phyloP scores from a whole-genome alignment of 2,797 vertebrate genomes.

The Apogon hyalosoma region DNA sequence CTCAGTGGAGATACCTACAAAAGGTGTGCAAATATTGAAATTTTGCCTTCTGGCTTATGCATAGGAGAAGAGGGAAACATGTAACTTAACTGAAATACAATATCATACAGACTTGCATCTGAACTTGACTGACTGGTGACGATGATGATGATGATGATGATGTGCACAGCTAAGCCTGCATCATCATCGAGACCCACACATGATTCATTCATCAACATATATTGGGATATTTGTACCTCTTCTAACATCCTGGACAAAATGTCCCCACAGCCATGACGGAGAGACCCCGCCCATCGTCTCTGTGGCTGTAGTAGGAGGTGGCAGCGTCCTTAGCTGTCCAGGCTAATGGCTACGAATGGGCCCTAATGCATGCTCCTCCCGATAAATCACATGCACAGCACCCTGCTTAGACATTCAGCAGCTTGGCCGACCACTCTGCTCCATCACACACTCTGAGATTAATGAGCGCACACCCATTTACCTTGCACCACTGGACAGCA shows the following conservation, averaged over 20 bases:
- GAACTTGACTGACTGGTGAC: too few relatives aligned
- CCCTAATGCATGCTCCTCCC: conserved; percentile 76
- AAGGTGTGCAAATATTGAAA: too few relatives aligned
- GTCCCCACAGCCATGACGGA: conserved; percentile 13
- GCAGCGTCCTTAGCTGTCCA: conserved; percentile 81
- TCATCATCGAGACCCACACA: not conserved
- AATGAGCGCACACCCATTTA: conserved; percentile 82
- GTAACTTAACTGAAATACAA: too few relatives aligned
- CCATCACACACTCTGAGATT: conserved; percentile 77
- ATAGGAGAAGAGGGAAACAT: too few relatives aligned
- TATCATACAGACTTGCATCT: too few relatives aligned
- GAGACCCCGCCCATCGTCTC: conserved; percentile 41
- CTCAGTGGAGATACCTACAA: too few relatives aligned
- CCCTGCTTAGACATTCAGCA: conserved; percentile 81
- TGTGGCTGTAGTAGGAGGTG: conserved; percentile 47
- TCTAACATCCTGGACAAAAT: conserved; percentile 29
- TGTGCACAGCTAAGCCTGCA: too few relatives aligned
- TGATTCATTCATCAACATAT: conserved; percentile 10
- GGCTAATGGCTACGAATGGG: conserved; percentile 78
- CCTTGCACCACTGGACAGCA: conserved; percentile 61
- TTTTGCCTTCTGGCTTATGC: too few relatives aligned
- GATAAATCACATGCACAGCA: conserved; percentile 81
- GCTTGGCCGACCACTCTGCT: conserved; percentile 75
- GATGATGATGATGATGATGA: too few relatives aligned
- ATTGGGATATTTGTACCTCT: conserved; percentile 13